A percentile compares a stretch with the other conserved stretches of the same genome.
phyloP scores from a whole-genome alignment of 2,888 invertebrate species.

The Argyresthia goedartella region DNA sequence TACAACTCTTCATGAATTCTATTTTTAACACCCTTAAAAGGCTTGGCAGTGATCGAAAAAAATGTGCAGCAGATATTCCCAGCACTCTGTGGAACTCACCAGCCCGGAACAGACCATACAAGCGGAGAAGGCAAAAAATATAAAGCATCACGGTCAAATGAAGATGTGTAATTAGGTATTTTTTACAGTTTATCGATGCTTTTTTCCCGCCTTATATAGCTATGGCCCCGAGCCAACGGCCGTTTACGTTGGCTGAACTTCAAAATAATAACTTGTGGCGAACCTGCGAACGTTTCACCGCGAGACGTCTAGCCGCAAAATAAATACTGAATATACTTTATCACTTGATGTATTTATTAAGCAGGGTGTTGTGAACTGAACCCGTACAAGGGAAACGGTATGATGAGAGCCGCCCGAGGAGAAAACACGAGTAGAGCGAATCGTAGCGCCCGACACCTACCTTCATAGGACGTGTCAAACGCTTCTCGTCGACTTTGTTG shows the following conservation, averaged over 20 bases:
- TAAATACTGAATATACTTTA: not conserved
- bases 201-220: slow-evolving; percentile 44
- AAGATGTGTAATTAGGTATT: slow-evolving; percentile 61
- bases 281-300: not conserved
- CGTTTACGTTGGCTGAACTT: slow-evolving; percentile 47
- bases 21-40: slow-evolving; percentile 5
- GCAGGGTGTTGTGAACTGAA: too few species aligned
- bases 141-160: slow-evolving; percentile 63
- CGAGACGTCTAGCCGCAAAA: not conserved
- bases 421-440: too few species aligned
- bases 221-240: slow-evolving; percentile 39
- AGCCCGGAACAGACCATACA: slow-evolving; percentile 29
- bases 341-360: not conserved
- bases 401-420: too few species aligned
- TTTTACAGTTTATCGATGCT: slow-evolving; percentile 38
- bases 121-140: slow-evolving; percentile 30
- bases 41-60: slow-evolving; percentile 2
- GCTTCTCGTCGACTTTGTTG: too few species aligned
- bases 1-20: not conserved
- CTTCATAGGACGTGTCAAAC: too few species aligned
- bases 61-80: slow-evolving; percentile 30
- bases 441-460: too few species aligned
- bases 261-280: slow-evolving; percentile 30
- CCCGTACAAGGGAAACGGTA: too few species aligned
- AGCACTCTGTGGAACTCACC: slow-evolving; percentile 27